Evolutionary conservation across 2,888 invertebrate genomes (phyloP), one percentile per base, ranked within the genome.

Genomic region (Idaea dimidiata): DNA sequence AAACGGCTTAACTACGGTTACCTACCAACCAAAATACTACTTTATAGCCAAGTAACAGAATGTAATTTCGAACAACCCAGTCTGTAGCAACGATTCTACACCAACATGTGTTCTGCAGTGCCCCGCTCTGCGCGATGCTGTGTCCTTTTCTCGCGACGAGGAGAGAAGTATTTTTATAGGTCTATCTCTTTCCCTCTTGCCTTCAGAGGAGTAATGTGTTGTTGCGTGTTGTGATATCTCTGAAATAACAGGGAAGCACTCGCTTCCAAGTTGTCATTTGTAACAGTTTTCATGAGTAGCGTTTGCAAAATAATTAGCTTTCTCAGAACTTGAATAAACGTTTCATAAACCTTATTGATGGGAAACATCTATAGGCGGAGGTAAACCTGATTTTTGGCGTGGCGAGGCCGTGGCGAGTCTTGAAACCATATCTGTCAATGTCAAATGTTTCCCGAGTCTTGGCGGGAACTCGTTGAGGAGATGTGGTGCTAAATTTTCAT

Each of bases 181-280:
- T 78, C 77, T 78, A 72, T 91, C 88, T 76, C 87, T 76, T 80
- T 91, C 86, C 66, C 75, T 72, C 88, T 77, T 80, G 77, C 82
- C 83, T 87, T 83, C 86, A 87, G 84, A 89, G 91, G 87, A 91
- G 89, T 91, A 91, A 91, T 90, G 89, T 91, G 91, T 92, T 92
- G 89, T 92, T 91, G 89, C 87, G 91, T 93, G 93, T 93, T 93
- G 92, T 93, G 93, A 93, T 93, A 93, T 92, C 93, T 92, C 86
- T 87, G 86, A 91, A 93, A 93, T 92, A 93, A 93, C 93, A 93
- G 92, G 90, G 92, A 91, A 92, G 91, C 91, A 90, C 91, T 93
- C 90, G 86, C 86, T 89, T 84, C 88, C 86, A 89, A 92, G 89
- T 93, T 92, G 93, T 92, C 91, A 93, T 93, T 92, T 92, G 90